These are phyloP conservation scores for Ctenopoma multispine DNA, from an alignment of 2,797 vertebrate species.

Conservation along the genomic window DNA sequence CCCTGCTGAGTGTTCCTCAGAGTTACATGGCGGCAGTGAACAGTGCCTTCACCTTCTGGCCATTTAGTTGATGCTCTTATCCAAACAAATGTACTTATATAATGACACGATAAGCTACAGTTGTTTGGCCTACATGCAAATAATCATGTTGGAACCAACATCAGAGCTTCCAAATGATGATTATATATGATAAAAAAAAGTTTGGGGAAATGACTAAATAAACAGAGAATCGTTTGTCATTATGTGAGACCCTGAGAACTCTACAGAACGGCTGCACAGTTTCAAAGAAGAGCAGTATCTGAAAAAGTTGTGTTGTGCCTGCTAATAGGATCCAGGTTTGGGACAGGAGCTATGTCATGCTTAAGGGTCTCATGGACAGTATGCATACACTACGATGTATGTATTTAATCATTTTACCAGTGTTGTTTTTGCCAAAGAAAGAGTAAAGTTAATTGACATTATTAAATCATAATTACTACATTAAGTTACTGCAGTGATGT, in stretches of 20 bases:
- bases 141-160: not conserved
- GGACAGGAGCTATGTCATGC: not conserved
- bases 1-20: slow-evolving; percentile 26
- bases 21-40: not conserved
- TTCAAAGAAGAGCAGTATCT: slow-evolving; percentile 28
- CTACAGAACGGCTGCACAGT: not conserved
- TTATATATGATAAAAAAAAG: not conserved
- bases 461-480: not conserved
- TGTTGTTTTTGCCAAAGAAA: not conserved
- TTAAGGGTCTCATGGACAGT: not conserved
- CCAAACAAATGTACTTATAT: not conserved
- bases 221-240: not conserved
- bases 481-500: not conserved
- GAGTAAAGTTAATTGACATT: not conserved
- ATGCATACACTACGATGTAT: not conserved
- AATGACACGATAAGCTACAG: not conserved
- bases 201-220: not conserved
- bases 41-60: not conserved
- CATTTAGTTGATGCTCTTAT: slow-evolving; percentile 7
- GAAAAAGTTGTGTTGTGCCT: slow-evolving; percentile 24
- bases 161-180: not conserved
- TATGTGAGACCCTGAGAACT: not conserved
- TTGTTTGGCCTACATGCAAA: not conserved
- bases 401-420: not conserved
- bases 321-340: slow-evolving; percentile 34